These are phyloP conservation scores for Urocitellus parryii DNA, from an alignment of 2,113 vertebrate genomes.

Conservation along the genomic window DNA sequence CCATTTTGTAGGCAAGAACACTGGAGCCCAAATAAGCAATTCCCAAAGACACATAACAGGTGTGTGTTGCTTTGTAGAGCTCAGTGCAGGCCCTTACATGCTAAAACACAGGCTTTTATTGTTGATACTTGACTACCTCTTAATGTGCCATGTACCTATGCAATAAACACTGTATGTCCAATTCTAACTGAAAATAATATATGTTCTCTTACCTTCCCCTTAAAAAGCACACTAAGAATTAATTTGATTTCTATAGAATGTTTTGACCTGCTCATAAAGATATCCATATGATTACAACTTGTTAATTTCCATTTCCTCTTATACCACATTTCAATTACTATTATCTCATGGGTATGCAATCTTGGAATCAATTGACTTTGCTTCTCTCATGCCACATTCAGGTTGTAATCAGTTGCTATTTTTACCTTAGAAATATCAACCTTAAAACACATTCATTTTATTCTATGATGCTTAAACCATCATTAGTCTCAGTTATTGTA, in stretches of 20 bases:
- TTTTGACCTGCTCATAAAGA: slow-evolving; percentile 56
- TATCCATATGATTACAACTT: slow-evolving; percentile 56
- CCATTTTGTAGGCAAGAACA: slow-evolving; percentile 19
- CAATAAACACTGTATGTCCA: neutral
- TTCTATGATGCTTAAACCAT: slow-evolving; percentile 68
- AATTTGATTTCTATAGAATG: slow-evolving; percentile 56
- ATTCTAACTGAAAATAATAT: slow-evolving; percentile 53
- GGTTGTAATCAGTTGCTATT: slow-evolving; percentile 72
- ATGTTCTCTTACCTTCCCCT: slow-evolving; percentile 30
- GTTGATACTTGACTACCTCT: neutral
- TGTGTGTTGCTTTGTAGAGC: neutral
- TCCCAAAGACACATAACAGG: neutral
- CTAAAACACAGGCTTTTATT: neutral
- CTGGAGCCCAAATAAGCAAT: neutral
- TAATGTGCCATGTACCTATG: neutral
- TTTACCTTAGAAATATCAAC: slow-evolving; percentile 63
- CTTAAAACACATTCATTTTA: slow-evolving; percentile 71
- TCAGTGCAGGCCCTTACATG: neutral
- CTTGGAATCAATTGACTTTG: slow-evolving; percentile 67
- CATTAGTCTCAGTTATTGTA: slow-evolving; percentile 74
- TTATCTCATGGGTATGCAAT: slow-evolving; percentile 41
- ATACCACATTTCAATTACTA: slow-evolving; percentile 38
- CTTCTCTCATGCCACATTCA: slow-evolving; percentile 64
- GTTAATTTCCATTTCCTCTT: slow-evolving; percentile 65
- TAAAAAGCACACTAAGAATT: slow-evolving; percentile 54